Percentiles rank a stretch among this genome's conserved stretches.
These are phyloP conservation scores for Microchrysa polita DNA, from an alignment of 2,888 invertebrate genomes.

Conservation along the genomic window DNA sequence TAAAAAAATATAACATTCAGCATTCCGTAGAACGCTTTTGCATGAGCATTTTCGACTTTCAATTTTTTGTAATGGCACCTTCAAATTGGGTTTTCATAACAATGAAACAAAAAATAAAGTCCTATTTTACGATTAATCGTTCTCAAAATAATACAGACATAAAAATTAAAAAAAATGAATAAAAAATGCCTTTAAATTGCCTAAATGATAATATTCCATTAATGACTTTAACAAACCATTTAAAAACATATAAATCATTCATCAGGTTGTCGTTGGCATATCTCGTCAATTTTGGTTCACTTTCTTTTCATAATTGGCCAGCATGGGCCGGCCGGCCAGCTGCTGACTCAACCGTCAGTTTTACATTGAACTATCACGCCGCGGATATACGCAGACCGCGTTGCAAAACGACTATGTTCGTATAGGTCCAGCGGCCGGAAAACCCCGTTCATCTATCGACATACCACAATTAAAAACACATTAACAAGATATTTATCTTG, in stretches of 20 bases:
- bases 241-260: slow-evolving; percentile 39
- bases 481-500: slow-evolving; percentile 54
- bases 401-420: no score
- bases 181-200: no score
- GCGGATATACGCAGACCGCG: neutral
- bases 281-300: slow-evolving; percentile 25
- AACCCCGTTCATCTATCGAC: slow-evolving; percentile 49
- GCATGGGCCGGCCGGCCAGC: slow-evolving; percentile 28
- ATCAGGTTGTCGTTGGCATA: slow-evolving; percentile 20
- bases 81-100: no score
- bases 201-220: neutral
- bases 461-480: slow-evolving; percentile 55
- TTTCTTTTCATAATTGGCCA: slow-evolving; percentile 34
- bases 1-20: no score
- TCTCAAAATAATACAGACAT: no score
- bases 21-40: no score
- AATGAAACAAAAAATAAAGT: no score
- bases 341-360: slow-evolving; percentile 16
- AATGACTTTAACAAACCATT: slow-evolving; percentile 22
- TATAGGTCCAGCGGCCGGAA: slow-evolving; percentile 34
- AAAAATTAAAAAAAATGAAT: no score
- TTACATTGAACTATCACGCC: neutral
- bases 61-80: no score
- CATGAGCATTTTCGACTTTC: no score
- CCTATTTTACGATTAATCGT: no score